Evolutionary conservation across 1,140 invertebrate genomes (phyloP).

Genomic region (Drosophila gunungcola): DNA sequence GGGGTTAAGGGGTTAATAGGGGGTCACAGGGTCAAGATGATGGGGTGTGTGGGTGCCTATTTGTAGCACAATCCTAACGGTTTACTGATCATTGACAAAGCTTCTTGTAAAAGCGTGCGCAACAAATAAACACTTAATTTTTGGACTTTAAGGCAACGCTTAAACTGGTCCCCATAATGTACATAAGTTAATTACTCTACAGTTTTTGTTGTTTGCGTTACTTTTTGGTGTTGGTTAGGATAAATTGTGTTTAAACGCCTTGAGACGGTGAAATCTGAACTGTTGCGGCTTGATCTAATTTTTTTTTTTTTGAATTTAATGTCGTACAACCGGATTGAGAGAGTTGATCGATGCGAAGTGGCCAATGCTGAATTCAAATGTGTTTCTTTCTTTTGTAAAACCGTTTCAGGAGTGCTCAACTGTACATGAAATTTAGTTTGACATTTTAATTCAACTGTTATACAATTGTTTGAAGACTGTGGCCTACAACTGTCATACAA

Average conservation of each 20-base stretch:
- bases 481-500: background rate
- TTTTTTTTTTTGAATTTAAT: background rate
- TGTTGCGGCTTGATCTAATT: slow-evolving; percentile 1
- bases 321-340: slow-evolving; percentile 6
- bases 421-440: no score
- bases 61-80: background rate
- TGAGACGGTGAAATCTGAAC: slow-evolving; percentile 20
- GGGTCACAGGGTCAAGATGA: slow-evolving; percentile 6
- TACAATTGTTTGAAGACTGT: background rate
- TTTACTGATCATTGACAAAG: slow-evolving; percentile 41
- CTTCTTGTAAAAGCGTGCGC: slow-evolving; percentile 48
- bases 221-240: slow-evolving; percentile 24
- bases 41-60: background rate
- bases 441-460: background rate
- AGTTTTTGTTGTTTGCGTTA: slow-evolving; percentile 44
- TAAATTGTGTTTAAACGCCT: slow-evolving; percentile 36
- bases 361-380: background rate
- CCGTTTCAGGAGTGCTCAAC: no score
- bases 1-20: background rate
- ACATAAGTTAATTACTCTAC: slow-evolving; percentile 47
- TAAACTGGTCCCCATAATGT: slow-evolving; percentile 76
- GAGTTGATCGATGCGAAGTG: slow-evolving; percentile 8
- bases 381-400: background rate
- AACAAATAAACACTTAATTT: slow-evolving; percentile 32
- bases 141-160: slow-evolving; percentile 69